A percentile compares a stretch with the other conserved stretches of the same genome.
These are phyloP conservation scores for Criorhina ranunculi DNA, from an alignment of 2,888 invertebrate genomes.

Conservation along the genomic window DNA sequence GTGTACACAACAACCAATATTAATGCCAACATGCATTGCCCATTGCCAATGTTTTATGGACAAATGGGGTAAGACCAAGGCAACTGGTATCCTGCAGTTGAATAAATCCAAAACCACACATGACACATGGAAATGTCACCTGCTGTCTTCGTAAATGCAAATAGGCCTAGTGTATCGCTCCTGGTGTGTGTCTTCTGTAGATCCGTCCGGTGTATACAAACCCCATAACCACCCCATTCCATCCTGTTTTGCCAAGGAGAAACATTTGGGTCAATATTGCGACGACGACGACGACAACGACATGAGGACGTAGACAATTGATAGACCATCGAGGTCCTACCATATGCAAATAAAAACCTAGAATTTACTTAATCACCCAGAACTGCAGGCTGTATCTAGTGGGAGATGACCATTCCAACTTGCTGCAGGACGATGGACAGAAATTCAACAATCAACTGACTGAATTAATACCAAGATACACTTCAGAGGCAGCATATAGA, in stretches of 20 bases:
- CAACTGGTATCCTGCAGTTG: slow-evolving; percentile 68
- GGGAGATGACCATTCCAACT: slow-evolving; percentile 12
- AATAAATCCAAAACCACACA: slow-evolving; percentile 73
- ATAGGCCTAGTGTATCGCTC: slow-evolving; percentile 46
- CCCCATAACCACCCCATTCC: background rate
- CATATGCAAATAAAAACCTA: slow-evolving; percentile 59
- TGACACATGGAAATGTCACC: slow-evolving; percentile 68
- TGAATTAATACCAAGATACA: slow-evolving; percentile 49
- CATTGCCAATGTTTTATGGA: slow-evolving; percentile 56
- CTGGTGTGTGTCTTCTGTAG: slow-evolving; percentile 25
- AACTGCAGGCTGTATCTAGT: slow-evolving; percentile 7
- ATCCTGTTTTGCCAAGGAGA: slow-evolving; percentile 29
- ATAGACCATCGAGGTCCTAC: slow-evolving; percentile 44
- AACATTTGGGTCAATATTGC: slow-evolving; percentile 71
- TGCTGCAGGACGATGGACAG: slow-evolving; percentile 46
- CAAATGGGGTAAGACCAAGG: slow-evolving; percentile 23
- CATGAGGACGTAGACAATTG: slow-evolving; percentile 31
- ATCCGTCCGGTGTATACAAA: background rate
- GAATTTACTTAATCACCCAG: slow-evolving; percentile 42
- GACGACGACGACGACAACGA: slow-evolving; percentile 18
- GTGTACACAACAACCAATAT: slow-evolving; percentile 54
- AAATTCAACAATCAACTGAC: slow-evolving; percentile 67
- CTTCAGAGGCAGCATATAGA: slow-evolving; percentile 8
- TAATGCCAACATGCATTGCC: slow-evolving; percentile 52
- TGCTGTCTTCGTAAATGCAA: slow-evolving; percentile 73